A percentile compares a stretch with the other conserved stretches of the same genome.
Conservation (phyloP, 2,888 invertebrate genomes). For the Cephus runcator region DNA sequence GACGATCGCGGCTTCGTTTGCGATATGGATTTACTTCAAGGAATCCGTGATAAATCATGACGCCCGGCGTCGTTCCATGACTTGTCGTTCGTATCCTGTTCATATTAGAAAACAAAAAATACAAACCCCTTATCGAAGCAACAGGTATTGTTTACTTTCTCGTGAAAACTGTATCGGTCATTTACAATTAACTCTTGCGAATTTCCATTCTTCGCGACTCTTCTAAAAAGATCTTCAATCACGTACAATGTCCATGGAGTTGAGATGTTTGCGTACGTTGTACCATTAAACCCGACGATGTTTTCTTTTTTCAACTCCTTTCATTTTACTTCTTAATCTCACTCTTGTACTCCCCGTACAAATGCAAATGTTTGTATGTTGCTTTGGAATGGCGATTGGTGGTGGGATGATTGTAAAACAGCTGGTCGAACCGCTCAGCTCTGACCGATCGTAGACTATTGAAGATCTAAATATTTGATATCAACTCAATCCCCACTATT, state of each 20-base stretch:
- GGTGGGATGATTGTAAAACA: neutral
- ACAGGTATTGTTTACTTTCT: slow-evolving; percentile 24
- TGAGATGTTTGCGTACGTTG: neutral
- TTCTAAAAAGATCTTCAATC: neutral
- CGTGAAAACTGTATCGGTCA: neutral
- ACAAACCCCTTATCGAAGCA: slow-evolving; percentile 10
- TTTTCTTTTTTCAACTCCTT: neutral
- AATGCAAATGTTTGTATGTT: neutral
- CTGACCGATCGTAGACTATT: neutral
- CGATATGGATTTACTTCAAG: neutral
- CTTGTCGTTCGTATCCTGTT: neutral
- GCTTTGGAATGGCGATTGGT: neutral
- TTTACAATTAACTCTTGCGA: neutral
- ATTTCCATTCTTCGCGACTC: neutral
- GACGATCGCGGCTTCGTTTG: neutral
- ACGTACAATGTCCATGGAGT: neutral
- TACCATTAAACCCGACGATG: neutral
- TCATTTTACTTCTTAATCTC: neutral
- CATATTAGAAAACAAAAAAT: neutral
- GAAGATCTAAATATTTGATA: neutral
- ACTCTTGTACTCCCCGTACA: neutral
- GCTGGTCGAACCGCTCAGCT: neutral
- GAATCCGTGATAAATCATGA: neutral
- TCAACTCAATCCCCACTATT: neutral
- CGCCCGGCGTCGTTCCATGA: neutral